phyloP scores from a whole-genome alignment of 1,140 invertebrate species.

The Lepidostoma basale region DNA sequence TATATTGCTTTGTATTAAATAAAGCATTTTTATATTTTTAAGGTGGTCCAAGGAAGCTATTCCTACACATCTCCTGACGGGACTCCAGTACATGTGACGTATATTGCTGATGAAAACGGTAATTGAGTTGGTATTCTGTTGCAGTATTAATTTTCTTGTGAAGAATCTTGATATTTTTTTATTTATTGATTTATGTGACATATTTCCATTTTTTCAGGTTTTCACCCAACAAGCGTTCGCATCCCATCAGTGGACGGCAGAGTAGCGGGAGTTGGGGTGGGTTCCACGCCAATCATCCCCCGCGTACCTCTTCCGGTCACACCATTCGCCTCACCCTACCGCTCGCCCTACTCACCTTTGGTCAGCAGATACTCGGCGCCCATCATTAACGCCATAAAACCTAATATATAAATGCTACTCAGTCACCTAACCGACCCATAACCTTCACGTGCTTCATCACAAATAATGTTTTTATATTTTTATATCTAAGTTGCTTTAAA shows the following conservation, averaged over 20 bases:
- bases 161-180: too few relatives aligned
- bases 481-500: too few relatives aligned
- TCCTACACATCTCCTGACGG: slow-evolving; percentile 83
- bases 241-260: slow-evolving; percentile 52
- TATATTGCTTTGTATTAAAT: background rate
- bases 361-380: slow-evolving; percentile 30
- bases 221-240: slow-evolving; percentile 54
- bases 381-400: background rate
- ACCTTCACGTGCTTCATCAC: too few relatives aligned
- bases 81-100: slow-evolving; percentile 66
- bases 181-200: background rate
- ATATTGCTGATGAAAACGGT: slow-evolving; percentile 67
- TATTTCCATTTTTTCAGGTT: slow-evolving; percentile 48
- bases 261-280: too few relatives aligned
- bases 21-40: slow-evolving; percentile 24
- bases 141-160: too few relatives aligned
- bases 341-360: slow-evolving; percentile 44
- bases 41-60: slow-evolving; percentile 69
- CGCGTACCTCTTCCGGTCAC: slow-evolving; percentile 25
- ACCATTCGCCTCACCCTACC: slow-evolving; percentile 40
- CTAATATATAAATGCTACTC: too few relatives aligned
- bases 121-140: too few relatives aligned
- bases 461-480: too few relatives aligned
- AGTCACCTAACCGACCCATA: too few relatives aligned
- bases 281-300: too few relatives aligned